Evolutionary conservation across 2,888 invertebrate species (phyloP), one percentile per base, ranked within the genome.

Genomic region (Volucella bombylans): DNA sequence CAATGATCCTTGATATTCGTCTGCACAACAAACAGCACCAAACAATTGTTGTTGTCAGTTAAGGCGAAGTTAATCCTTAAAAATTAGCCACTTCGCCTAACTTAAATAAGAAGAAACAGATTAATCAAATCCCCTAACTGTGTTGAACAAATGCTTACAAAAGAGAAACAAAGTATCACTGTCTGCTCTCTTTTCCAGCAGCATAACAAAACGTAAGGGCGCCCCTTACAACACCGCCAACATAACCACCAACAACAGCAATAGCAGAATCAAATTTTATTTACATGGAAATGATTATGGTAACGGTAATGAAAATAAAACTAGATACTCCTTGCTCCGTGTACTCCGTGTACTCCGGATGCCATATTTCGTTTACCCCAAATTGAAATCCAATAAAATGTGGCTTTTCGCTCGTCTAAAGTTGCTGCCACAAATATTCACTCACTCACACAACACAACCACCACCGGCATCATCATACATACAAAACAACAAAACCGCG

Each of bases 351-450:
- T 14, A 12, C 39, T 12, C 18, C 43, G 31, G 45, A 18, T 10
- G 9, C 45, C 18, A 39, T n/a, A 31, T 31, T n/a, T 54, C 10
- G 0, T 39, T 39, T 39, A 39, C 43, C 14, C n/a, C 11, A 18
- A 59, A 61, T 64, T 62, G 57, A 79, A 79, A 79, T 69, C 61
- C 55, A 74, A 80, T 74, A 74, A 74, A 69, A 54, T 41, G 52
- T 59, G 69, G 54, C 47, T 65, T 52, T 15, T 67, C 6, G 43
- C 50, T 54, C 74, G 49, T 57, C 65, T 49, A 38, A 11, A 50
- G 39, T 39, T 49, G 11, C 47, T 12, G n/a, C n/a, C 11, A 1
- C 9, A 50, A 39, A 49, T 41, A 50, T 49, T 31, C 18, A 11
- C 8, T 31, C 18, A 11, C 8, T 2, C 1, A 54, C 23, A 54